Base-by-base conservation (phyloP, 2,888 invertebrate species). In the Hemicrepidius hirtus region DNA sequence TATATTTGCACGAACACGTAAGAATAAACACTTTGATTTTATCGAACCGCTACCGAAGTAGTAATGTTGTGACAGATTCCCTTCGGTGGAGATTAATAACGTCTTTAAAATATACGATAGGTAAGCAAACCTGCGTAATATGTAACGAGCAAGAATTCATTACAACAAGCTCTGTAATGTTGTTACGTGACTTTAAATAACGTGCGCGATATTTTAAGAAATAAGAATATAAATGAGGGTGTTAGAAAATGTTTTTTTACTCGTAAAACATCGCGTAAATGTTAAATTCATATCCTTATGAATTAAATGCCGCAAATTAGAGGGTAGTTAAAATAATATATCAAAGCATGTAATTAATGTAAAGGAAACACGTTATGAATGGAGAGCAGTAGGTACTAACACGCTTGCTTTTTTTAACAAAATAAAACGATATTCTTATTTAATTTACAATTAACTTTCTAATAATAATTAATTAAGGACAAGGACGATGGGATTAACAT, bases 181-280 rank as follows among this genome's bases (percentile, higher is more conserved):
- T 9, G 24, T 24, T 32, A 32, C 53, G 32, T 50, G 53, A 55
- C 53, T 55, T 50, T 55, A 55, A 55, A 55, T 55, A 32, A 13
- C 13, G 40, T 4, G n/a, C 13, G 13, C 6, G 40, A 13, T 40
- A 40, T 40, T 13, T 40, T 40, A 13, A 1, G 7, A 37, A 37
- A 37, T 13, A 6, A 13, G n/a, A 40, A 4, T 6, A 40, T 2
- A 40, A 40, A 40, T 13, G 40, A 40, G 4, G 13, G 40, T 1
- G 40, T 13, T 40, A 1, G 32, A 32, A 32, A 32, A 5, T 32
- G 32, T 32, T 9, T 32, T 32, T 32, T 32, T 9, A 32, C 32
- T 32, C 9, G 9, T 32, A 6, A 32, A n/a, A n/a, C n/a, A n/a
- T n/a, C n/a, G n/a, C n/a, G n/a, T n/a, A n/a, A n/a, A n/a, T n/a